A percentile compares a stretch with the other conserved stretches of the same genome.
Evolutionary conservation across 2,888 invertebrate genomes (phyloP).

Genomic region (Drosophila dives): DNA sequence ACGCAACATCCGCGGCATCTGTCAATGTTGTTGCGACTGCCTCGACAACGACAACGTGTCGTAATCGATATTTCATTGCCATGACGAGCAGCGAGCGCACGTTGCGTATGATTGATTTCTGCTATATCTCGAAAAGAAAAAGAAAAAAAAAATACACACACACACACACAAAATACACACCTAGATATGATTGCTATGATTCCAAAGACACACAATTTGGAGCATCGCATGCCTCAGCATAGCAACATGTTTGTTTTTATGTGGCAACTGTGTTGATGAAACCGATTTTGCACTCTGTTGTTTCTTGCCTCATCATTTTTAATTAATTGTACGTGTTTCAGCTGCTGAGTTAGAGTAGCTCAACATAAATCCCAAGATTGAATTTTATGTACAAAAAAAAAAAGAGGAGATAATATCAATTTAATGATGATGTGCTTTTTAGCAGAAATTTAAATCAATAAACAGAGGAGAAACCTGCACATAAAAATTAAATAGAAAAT

Average conservation of each 20-base stretch:
- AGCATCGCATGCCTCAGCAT: slow-evolving; percentile 25
- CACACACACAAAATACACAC: slow-evolving; percentile 6
- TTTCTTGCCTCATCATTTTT: slow-evolving; percentile 32
- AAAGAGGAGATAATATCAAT: neutral
- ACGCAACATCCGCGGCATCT: slow-evolving; percentile 54
- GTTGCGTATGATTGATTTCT: slow-evolving; percentile 77
- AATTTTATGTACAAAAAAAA: neutral
- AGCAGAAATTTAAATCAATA: neutral
- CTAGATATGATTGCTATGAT: slow-evolving; percentile 28
- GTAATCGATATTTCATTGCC: slow-evolving; percentile 79
- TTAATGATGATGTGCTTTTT: slow-evolving; percentile 3
- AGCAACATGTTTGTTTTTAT: slow-evolving; percentile 11
- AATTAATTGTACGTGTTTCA: slow-evolving; percentile 35
- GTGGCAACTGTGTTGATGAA: slow-evolving; percentile 37
- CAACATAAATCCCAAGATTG: slow-evolving; percentile 4
- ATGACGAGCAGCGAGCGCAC: slow-evolving; percentile 58
- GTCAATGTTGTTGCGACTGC: slow-evolving; percentile 47
- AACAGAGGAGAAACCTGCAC: neutral
- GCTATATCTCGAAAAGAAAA: slow-evolving; percentile 33
- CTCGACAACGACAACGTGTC: slow-evolving; percentile 61
- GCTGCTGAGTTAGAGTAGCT: slow-evolving; percentile 7
- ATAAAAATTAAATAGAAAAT: neutral
- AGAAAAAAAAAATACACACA: slow-evolving; percentile 28
- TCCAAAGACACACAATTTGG: slow-evolving; percentile 23
- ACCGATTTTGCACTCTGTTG: slow-evolving; percentile 3